Percentiles rank a stretch among this genome's conserved stretches.
Conservation (phyloP, 1,140 invertebrate genomes). For the Panagrolaimus sp. region DNA sequence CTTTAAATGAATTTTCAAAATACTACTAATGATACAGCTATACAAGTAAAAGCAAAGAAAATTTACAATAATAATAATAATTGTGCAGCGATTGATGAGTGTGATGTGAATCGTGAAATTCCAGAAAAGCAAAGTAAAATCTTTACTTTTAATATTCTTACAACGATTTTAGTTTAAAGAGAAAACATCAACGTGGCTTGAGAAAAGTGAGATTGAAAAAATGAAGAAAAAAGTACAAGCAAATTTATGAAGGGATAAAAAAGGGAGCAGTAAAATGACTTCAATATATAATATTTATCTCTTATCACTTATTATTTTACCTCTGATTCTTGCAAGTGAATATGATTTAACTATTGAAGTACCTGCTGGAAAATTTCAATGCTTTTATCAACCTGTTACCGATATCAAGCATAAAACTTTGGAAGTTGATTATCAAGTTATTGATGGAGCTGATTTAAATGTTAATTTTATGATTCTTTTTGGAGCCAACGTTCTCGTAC, state of each 20-base stretch:
- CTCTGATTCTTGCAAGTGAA: slow-evolving; percentile 21
- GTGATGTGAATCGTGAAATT: no score
- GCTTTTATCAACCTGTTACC: slow-evolving; percentile 58
- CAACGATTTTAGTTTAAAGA: background rate
- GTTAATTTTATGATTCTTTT: slow-evolving; percentile 58
- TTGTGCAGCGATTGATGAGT: no score
- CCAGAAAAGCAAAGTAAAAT: no score
- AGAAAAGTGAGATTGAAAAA: background rate
- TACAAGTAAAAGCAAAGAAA: no score
- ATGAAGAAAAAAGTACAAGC: background rate
- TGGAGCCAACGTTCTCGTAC: slow-evolving; percentile 53
- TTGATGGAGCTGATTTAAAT: slow-evolving; percentile 61
- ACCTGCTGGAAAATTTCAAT: slow-evolving; percentile 47
- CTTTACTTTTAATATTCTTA: background rate
- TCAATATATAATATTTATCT: slow-evolving; percentile 2
- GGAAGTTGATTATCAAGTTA: slow-evolving; percentile 61
- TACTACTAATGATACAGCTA: no score
- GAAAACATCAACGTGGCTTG: background rate
- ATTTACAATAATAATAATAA: no score
- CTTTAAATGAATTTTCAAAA: no score
- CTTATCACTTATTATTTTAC: background rate
- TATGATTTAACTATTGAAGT: slow-evolving; percentile 43
- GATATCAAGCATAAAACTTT: slow-evolving; percentile 47
- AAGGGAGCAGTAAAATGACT: background rate
- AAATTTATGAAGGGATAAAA: background rate